These are phyloP conservation scores for Scolanthus callimorphus DNA, from an alignment of 92 coral and sea anemone species.

Conservation along the genomic window DNA sequence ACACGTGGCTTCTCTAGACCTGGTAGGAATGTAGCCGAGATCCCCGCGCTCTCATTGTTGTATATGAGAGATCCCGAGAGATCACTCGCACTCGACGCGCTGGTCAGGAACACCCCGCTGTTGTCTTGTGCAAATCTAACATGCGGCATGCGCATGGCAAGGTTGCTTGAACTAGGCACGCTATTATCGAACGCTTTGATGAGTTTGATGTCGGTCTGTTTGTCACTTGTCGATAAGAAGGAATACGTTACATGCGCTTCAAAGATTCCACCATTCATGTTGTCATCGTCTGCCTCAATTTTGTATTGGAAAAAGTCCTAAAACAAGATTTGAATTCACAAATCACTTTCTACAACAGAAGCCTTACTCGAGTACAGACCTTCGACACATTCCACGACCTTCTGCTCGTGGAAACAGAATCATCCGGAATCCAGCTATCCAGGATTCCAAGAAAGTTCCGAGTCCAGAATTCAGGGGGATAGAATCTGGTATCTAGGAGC, in stretches of 20 bases:
- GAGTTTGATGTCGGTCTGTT: slow-evolving; percentile 37
- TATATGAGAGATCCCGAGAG: slow-evolving; percentile 47
- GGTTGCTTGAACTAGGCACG: slow-evolving; percentile 28
- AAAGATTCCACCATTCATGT: slow-evolving; percentile 60
- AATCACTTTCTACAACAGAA: not conserved
- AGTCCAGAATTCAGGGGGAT: too few relatives aligned
- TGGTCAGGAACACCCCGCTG: slow-evolving; percentile 18
- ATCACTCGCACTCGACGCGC: slow-evolving; percentile 25
- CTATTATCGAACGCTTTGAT: slow-evolving; percentile 29
- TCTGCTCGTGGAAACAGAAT: too few relatives aligned
- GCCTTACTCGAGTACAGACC: too few relatives aligned
- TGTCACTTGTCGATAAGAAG: slow-evolving; percentile 40
- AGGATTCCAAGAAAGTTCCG: too few relatives aligned
- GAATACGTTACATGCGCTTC: slow-evolving; percentile 43
- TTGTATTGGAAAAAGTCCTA: slow-evolving; percentile 57
- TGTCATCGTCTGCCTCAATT: slow-evolving; percentile 50
- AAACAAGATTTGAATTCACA: not conserved
- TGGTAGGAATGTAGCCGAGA: slow-evolving; percentile 17
- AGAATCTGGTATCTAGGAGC: too few relatives aligned
- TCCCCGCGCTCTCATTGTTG: slow-evolving; percentile 13
- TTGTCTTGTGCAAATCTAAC: slow-evolving; percentile 14
- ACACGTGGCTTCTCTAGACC: slow-evolving; percentile 33
- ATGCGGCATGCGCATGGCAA: slow-evolving; percentile 58
- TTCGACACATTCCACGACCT: too few relatives aligned
- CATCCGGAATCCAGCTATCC: too few relatives aligned